phyloP scores from a whole-genome alignment of 23 tunicate species.

The Aplidium turbinatum region DNA sequence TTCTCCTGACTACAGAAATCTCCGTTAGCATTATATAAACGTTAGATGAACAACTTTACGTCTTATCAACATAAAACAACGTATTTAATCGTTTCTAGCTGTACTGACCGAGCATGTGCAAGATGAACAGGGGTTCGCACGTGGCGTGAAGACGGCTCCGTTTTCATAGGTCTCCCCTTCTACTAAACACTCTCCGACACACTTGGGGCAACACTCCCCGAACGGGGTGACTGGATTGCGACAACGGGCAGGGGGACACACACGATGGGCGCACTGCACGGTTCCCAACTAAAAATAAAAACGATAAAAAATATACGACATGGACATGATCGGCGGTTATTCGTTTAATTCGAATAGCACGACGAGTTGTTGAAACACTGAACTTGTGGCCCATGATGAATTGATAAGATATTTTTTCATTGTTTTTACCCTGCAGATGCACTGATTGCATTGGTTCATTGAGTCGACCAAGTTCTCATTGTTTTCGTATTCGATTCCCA shows the following conservation, averaged over 20 bases:
- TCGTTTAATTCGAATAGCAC: too few species aligned
- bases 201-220: constrained; percentile 82
- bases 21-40: background rate
- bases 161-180: constrained; percentile 41
- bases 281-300: constrained; percentile 55
- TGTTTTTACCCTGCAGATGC: constrained; percentile 55
- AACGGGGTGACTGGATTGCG: constrained; percentile 46
- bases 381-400: too few species aligned
- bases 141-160: constrained; percentile 39
- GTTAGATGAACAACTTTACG: background rate
- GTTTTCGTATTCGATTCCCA: constrained; percentile 64
- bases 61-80: background rate
- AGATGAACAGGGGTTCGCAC: constrained; percentile 53
- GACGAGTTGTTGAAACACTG: too few species aligned
- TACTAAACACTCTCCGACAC: constrained; percentile 58
- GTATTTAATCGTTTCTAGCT: background rate
- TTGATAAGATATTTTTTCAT: too few species aligned
- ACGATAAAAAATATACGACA: too few species aligned
- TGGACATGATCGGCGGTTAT: too few species aligned
- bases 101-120: constrained; percentile 72
- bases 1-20: constrained; percentile 54
- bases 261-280: constrained; percentile 55
- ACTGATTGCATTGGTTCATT: constrained; percentile 79
- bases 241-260: constrained; percentile 55
- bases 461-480: constrained; percentile 59